These are phyloP conservation scores for Coreius guichenoti DNA, from an alignment of 2,797 vertebrate genomes.

Conservation along the genomic window DNA sequence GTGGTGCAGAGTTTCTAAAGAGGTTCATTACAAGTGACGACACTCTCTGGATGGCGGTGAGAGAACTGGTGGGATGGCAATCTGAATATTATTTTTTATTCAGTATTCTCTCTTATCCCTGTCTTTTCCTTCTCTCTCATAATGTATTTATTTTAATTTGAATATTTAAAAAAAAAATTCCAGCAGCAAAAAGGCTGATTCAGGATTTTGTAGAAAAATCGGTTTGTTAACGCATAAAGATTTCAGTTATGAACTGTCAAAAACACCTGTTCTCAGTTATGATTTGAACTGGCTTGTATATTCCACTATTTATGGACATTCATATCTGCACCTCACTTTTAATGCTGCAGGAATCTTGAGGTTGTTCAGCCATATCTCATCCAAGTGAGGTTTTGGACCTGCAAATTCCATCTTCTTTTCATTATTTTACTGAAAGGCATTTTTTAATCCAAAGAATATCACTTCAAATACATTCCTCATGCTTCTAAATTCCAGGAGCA, in stretches of 20 bases:
- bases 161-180: background rate
- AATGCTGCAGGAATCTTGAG: slow-evolving; percentile 31
- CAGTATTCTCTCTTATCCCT: background rate
- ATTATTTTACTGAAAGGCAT: slow-evolving; percentile 51
- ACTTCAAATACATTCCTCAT: slow-evolving; percentile 66
- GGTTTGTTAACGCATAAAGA: background rate
- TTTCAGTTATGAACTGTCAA: background rate
- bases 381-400: slow-evolving; percentile 51
- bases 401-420: slow-evolving; percentile 49
- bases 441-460: slow-evolving; percentile 55
- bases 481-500: slow-evolving; percentile 54
- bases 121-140: background rate
- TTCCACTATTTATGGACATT: slow-evolving; percentile 21
- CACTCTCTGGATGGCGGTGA: slow-evolving; percentile 68
- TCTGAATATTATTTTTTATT: background rate
- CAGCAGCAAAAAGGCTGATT: background rate
- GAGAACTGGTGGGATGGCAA: slow-evolving; percentile 66
- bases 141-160: background rate
- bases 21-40: slow-evolving; percentile 66
- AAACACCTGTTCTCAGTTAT: slow-evolving; percentile 20
- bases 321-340: slow-evolving; percentile 22
- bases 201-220: background rate
- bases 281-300: background rate
- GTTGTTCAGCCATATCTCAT: slow-evolving; percentile 34
- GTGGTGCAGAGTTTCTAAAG: slow-evolving; percentile 66